Percentiles rank a stretch among this genome's conserved stretches.
Evolutionary conservation across 2,888 invertebrate genomes (phyloP).

Genomic region (Amblyjoppa fuscipennis): DNA sequence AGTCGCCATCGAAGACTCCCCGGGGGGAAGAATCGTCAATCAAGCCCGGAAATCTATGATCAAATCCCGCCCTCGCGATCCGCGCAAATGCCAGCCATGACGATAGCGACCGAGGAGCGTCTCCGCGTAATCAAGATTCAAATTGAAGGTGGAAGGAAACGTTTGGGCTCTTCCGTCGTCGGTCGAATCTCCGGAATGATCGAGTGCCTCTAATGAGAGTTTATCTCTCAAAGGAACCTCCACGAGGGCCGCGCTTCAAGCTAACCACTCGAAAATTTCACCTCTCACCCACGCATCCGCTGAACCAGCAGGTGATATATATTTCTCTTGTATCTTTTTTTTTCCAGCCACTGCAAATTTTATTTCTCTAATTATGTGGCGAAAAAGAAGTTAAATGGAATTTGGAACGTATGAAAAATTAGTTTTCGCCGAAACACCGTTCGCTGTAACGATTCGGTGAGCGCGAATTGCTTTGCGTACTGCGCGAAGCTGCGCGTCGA

Average conservation of each 20-base stretch:
- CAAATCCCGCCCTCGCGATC: constrained; percentile 13
- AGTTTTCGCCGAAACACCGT: not conserved
- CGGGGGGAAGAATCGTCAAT: constrained; percentile 44
- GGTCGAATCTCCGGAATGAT: constrained; percentile 34
- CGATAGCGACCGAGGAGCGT: not conserved
- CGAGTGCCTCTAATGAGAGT: not conserved
- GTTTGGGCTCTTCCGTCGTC: not conserved
- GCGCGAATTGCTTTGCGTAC: constrained; percentile 1
- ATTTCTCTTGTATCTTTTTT: not conserved
- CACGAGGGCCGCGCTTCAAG: not conserved
- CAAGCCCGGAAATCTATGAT: constrained; percentile 38
- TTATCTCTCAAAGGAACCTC: not conserved
- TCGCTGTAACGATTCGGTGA: not conserved
- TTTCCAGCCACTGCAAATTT: not conserved
- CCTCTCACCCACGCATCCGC: not conserved
- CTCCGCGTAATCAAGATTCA: constrained; percentile 53
- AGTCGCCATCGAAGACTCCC: not conserved
- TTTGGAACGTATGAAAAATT: not conserved
- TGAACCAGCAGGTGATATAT: not conserved
- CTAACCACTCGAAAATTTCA: not conserved
- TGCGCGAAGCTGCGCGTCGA: not conserved
- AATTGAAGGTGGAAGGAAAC: constrained; percentile 12
- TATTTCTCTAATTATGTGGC: not conserved
- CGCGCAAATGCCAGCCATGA: not conserved
- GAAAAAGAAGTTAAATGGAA: not conserved